Percentiles rank a stretch among this genome's conserved stretches.
Evolutionary conservation across 2,888 invertebrate species (phyloP).

Genomic region (Dugesia japonica): DNA sequence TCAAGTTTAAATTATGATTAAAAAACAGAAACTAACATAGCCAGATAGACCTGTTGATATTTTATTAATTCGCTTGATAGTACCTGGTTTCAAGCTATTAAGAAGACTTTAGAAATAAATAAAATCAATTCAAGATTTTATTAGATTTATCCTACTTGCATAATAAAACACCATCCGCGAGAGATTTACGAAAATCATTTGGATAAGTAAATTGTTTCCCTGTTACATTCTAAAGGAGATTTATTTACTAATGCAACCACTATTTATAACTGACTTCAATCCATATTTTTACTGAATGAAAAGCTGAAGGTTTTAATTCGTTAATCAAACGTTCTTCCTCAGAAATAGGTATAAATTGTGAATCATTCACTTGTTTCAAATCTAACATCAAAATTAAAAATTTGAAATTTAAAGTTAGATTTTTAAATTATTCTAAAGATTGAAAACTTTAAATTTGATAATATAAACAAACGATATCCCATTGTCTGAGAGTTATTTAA

Average conservation of each 20-base stretch:
- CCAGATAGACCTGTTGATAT: slow-evolving; percentile 44
- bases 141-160: background rate
- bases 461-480: background rate
- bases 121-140: background rate
- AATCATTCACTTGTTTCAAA: background rate
- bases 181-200: background rate
- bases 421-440: background rate
- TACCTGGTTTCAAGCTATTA: slow-evolving; percentile 41
- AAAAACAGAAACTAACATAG: slow-evolving; percentile 39
- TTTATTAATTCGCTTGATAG: slow-evolving; percentile 43
- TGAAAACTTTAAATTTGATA: background rate
- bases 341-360: background rate
- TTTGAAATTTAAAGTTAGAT: background rate
- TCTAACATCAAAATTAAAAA: background rate
- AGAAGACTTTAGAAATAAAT: slow-evolving; percentile 39
- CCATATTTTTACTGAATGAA: background rate
- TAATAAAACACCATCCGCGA: background rate
- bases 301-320: background rate
- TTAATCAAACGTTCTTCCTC: background rate
- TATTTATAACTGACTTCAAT: background rate
- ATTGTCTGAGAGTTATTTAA: too few species aligned
- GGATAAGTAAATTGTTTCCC: background rate
- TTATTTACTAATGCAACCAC: background rate
- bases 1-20: too few species aligned
- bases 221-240: background rate